A percentile compares a stretch with the other conserved stretches of the same genome.
Evolutionary conservation across 2,888 invertebrate species (phyloP).

Genomic region (Drosophila eohydei): DNA sequence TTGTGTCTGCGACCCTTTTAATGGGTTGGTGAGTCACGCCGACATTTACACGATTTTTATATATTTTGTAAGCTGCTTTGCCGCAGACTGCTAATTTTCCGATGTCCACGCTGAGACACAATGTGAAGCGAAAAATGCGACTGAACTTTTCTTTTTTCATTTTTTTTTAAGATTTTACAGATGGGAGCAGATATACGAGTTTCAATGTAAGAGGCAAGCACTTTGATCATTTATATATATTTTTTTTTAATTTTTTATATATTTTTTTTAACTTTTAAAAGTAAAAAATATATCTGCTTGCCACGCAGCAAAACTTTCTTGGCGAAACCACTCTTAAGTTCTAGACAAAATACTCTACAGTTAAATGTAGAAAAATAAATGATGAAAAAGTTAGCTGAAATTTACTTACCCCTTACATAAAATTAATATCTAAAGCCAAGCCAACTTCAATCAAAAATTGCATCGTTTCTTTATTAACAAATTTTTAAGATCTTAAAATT

Average conservation of each 20-base stretch:
- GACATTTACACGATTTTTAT: constrained; percentile 66
- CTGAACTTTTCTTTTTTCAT: not conserved
- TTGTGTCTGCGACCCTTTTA: constrained; percentile 72
- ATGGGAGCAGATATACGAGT: not conserved
- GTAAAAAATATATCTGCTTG: too few species aligned
- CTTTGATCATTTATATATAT: not conserved
- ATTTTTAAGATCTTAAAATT: not conserved
- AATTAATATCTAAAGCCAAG: too few species aligned
- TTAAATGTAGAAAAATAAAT: too few species aligned
- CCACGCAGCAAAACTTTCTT: too few species aligned
- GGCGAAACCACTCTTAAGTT: too few species aligned
- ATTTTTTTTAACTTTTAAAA: too few species aligned
- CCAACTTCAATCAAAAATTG: too few species aligned
- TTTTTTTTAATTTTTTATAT: not conserved
- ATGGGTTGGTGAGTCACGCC: constrained; percentile 65
- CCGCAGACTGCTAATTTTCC: constrained; percentile 64
- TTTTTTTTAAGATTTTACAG: not conserved
- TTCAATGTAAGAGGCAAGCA: not conserved
- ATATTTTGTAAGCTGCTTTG: constrained; percentile 45
- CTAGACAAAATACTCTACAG: too few species aligned
- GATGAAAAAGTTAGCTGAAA: too few species aligned
- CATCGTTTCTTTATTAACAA: too few species aligned
- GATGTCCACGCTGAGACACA: constrained; percentile 22
- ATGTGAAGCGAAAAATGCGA: not conserved
- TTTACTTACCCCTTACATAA: too few species aligned